Conservation (phyloP, 1,140 invertebrate genomes). For the Trichonephila clavipes region DNA sequence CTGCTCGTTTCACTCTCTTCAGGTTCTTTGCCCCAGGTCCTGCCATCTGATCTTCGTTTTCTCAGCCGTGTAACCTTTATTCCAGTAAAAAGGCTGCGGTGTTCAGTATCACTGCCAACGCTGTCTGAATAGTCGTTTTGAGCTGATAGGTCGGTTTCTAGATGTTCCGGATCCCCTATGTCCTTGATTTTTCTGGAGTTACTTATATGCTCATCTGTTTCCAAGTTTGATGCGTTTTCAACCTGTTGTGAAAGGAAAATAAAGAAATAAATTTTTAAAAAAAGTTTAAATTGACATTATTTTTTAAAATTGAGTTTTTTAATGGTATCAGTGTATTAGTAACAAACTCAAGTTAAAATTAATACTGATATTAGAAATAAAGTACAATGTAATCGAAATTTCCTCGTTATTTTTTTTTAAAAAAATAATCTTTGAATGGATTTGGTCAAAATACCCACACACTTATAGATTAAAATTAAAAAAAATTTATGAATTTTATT, state of each 20-base stretch:
- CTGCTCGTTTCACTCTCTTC: constrained; percentile 74
- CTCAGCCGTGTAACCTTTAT: constrained; percentile 48
- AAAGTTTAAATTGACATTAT: no score
- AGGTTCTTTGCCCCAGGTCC: constrained; percentile 37
- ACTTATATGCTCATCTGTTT: not conserved
- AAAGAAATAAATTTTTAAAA: no score
- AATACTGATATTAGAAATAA: no score
- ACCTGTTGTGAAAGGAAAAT: constrained; percentile 5
- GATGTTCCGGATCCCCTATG: not conserved
- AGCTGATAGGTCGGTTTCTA: not conserved
- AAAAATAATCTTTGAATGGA: no score
- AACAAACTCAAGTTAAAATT: no score
- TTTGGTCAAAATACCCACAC: no score
- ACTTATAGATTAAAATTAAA: no score
- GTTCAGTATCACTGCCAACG: constrained; percentile 70
- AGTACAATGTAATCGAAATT: no score
- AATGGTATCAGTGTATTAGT: no score
- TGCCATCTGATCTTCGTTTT: constrained; percentile 51
- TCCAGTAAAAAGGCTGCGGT: not conserved
- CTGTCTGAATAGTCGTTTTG: constrained; percentile 52
- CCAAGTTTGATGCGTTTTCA: not conserved
- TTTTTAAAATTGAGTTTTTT: no score
- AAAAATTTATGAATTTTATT: no score
- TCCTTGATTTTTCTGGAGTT: not conserved
- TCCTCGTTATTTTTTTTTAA: no score